Conservation (phyloP, 2,888 invertebrate species). For the Ennomos erosarius region DNA sequence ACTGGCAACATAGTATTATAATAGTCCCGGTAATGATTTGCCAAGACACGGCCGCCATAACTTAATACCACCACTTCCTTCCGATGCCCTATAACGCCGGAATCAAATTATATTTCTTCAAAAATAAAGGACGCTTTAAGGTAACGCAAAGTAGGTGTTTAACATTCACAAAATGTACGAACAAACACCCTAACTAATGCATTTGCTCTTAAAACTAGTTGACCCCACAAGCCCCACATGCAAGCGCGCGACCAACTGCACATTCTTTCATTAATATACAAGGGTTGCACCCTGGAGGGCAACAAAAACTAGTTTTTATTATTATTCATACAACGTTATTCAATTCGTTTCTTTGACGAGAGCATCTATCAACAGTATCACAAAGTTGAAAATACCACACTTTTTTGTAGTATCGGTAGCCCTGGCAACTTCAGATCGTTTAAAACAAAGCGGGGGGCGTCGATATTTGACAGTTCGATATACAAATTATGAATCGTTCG, state of each 20-base stretch:
- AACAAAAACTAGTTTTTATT: conserved; percentile 72
- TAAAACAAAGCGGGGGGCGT: conserved; percentile 72
- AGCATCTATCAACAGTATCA: conserved; percentile 65
- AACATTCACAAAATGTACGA: conserved; percentile 41
- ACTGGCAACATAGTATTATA: conserved; percentile 47
- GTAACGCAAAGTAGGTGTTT: conserved; percentile 17
- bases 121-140: conserved; percentile 45
- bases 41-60: conserved; percentile 67
- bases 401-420: conserved; percentile 60
- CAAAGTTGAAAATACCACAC: conserved; percentile 51
- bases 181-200: conserved; percentile 60
- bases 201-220: conserved; percentile 67
- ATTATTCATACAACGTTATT: conserved; percentile 72
- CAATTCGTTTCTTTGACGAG: conserved; percentile 63
- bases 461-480: conserved; percentile 59
- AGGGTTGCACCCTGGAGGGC: conserved; percentile 80
- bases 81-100: conserved; percentile 74
- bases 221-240: conserved; percentile 73
- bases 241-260: conserved; percentile 69
- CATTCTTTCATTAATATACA: conserved; percentile 71
- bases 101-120: conserved; percentile 37
- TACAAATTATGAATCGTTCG: conserved; percentile 51
- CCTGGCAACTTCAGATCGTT: conserved; percentile 60
- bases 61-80: conserved; percentile 80
- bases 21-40: conserved; percentile 70